A percentile compares a stretch with the other conserved stretches of the same genome.
phyloP scores from a whole-genome alignment of 2,113 vertebrate genomes.

The Vulpes ferrilata region DNA sequence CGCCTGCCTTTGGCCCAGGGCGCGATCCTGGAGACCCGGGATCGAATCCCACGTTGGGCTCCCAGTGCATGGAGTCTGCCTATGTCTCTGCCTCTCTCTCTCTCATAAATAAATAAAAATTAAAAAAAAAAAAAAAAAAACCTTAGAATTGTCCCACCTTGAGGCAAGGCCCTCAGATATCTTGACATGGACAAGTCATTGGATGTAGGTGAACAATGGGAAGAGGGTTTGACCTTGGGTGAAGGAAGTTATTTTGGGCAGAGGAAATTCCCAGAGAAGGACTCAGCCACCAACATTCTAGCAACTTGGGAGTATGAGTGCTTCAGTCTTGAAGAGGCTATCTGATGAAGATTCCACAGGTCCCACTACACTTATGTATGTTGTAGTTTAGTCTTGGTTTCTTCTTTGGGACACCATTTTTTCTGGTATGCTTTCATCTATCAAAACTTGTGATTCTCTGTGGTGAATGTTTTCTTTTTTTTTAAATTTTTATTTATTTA shows the following conservation, averaged over 20 bases:
- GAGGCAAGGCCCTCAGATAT: not conserved
- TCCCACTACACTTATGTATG: not conserved
- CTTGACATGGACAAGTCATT: not conserved
- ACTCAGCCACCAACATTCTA: not conserved
- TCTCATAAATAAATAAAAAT: not conserved
- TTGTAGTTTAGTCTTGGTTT: not conserved
- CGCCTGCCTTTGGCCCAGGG: no score
- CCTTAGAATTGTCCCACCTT: not conserved
- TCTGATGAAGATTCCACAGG: not conserved
- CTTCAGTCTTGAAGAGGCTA: not conserved
- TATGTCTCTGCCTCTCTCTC: no score
- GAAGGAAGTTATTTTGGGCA: not conserved
- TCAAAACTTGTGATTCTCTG: not conserved
- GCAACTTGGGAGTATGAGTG: not conserved
- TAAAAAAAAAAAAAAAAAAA: not conserved
- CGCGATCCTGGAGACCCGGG: no score
- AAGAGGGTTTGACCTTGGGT: not conserved
- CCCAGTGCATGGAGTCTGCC: no score
- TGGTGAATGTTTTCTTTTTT: no score
- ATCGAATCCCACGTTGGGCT: no score
- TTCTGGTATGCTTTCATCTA: not conserved
- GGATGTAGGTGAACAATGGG: not conserved
- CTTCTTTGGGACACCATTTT: not conserved
- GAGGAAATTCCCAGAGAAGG: not conserved
- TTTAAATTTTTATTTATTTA: no score